Conservation (phyloP, 2,888 invertebrate species). For the Campoplex nolae region DNA sequence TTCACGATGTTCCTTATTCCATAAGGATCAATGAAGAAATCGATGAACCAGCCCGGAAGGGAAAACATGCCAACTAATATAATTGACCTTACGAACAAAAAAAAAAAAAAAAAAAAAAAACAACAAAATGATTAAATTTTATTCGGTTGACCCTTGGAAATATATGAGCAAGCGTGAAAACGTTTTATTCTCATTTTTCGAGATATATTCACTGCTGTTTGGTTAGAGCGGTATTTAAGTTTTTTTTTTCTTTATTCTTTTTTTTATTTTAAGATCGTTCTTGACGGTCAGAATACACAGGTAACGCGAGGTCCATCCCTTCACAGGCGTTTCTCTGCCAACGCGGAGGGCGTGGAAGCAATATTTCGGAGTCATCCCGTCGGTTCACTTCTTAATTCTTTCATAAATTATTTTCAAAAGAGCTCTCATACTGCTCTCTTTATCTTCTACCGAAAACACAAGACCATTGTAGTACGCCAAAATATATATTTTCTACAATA, state of each 20-base stretch:
- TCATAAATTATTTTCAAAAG: slow-evolving; percentile 66
- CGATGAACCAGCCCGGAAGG: slow-evolving; percentile 72
- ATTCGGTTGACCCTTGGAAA: slow-evolving; percentile 41
- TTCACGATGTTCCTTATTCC: slow-evolving; percentile 89
- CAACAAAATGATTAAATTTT: slow-evolving; percentile 5
- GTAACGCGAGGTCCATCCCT: slow-evolving; percentile 32
- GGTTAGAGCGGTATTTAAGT: slow-evolving; percentile 25
- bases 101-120: slow-evolving; percentile 9
- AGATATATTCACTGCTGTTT: slow-evolving; percentile 42
- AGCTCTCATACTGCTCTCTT: slow-evolving; percentile 10
- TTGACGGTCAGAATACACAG: slow-evolving; percentile 42
- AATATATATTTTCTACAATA: background rate
- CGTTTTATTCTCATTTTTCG: slow-evolving; percentile 59
- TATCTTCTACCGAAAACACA: slow-evolving; percentile 17
- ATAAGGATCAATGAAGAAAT: slow-evolving; percentile 87
- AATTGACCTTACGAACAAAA: slow-evolving; percentile 32
- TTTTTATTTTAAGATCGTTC: slow-evolving; percentile 32
- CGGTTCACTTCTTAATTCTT: slow-evolving; percentile 67
- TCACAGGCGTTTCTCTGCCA: slow-evolving; percentile 42
- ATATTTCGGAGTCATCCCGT: slow-evolving; percentile 66
- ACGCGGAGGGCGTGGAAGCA: slow-evolving; percentile 63
- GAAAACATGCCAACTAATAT: slow-evolving; percentile 37
- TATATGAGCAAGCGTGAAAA: slow-evolving; percentile 62
- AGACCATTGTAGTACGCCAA: slow-evolving; percentile 9
- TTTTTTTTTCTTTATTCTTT: slow-evolving; percentile 34